Evolutionary conservation across 2,888 invertebrate genomes (phyloP).

Genomic region (Toxonevra muliebris): DNA sequence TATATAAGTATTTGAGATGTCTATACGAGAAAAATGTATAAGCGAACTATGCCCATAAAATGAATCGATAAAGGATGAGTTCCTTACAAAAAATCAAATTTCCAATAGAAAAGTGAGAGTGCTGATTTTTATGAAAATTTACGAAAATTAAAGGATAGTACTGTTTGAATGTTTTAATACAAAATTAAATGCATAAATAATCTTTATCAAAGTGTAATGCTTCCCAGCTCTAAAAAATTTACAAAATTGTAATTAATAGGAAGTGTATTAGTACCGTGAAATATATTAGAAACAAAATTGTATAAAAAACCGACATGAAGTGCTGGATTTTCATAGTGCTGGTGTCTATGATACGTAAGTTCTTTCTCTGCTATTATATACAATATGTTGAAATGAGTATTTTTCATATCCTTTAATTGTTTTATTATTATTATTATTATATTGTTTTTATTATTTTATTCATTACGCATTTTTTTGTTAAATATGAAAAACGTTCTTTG

Average conservation of each 20-base stretch:
- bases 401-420: no score
- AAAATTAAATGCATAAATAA: conserved; percentile 12
- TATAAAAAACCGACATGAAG: conserved; percentile 40
- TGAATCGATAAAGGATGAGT: conserved; percentile 60
- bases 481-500: no score
- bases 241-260: neutral
- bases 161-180: neutral
- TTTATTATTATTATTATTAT: no score
- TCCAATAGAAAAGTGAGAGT: conserved; percentile 33
- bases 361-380: neutral
- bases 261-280: neutral
- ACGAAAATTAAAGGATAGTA: neutral
- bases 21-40: conserved; percentile 34
- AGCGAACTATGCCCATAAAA: conserved; percentile 46
- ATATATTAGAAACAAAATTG: neutral
- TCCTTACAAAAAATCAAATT: conserved; percentile 36
- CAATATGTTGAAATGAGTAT: no score
- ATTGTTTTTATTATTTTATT: no score
- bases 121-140: neutral
- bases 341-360: conserved; percentile 51
- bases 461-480: no score
- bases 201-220: neutral
- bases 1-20: conserved; percentile 36
- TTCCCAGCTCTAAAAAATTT: neutral
- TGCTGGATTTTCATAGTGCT: conserved; percentile 46